phyloP scores from a whole-genome alignment of 2,113 vertebrate genomes.

The Pan troglodytes region NHGRI_mPanTro3-v2.1_pri NC_072408.2:116365001-116365500 shows the following conservation, averaged over 20 bases:
- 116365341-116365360: background rate
- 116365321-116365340: too few relatives aligned
- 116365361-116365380: background rate
- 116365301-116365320: background rate
- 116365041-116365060: rapidly evolving
- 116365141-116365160: rapidly evolving
- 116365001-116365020: rapidly evolving
- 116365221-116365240: background rate
- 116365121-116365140: background rate
- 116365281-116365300: rapidly evolving
- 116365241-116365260: background rate
- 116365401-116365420: background rate
- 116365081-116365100: background rate
- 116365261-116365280: background rate
- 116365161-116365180: background rate
- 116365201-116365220: background rate
- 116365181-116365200: background rate
- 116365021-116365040: rapidly evolving
- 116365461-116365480: background rate
- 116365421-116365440: background rate
- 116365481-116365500: background rate
- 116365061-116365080: background rate
- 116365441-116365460: background rate
- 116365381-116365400: background rate
- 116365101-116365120: rapidly evolving